Evolutionary conservation across 2,888 invertebrate species (phyloP).

Genomic region (Pomacea canaliculata): DNA sequence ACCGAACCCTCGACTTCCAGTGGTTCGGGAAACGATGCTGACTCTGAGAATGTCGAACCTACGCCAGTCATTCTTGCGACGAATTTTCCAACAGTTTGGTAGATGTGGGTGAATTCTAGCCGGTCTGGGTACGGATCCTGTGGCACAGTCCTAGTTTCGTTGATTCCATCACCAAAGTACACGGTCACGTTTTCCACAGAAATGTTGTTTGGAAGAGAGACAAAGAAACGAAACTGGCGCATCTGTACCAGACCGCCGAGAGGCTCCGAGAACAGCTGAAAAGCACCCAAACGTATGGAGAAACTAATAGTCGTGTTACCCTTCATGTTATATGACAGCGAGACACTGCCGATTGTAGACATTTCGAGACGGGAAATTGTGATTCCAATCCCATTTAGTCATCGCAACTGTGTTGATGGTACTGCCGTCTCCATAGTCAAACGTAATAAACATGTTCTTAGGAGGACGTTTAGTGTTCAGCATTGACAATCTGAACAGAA

Average conservation of each 20-base stretch:
- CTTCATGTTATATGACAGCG: background rate
- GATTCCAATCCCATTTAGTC: background rate
- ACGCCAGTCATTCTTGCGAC: background rate
- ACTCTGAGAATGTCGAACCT: background rate
- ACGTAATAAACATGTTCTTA: background rate
- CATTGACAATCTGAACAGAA: background rate
- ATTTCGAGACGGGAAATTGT: background rate
- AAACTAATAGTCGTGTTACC: background rate
- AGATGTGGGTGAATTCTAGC: background rate
- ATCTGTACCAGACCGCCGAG: background rate
- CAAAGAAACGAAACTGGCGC: background rate
- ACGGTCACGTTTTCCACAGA: background rate
- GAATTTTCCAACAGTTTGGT: background rate
- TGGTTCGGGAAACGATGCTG: background rate
- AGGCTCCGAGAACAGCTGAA: background rate
- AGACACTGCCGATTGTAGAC: background rate
- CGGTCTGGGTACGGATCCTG: background rate
- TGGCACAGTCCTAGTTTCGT: too few species aligned
- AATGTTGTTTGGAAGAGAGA: background rate
- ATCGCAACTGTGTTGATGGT: background rate
- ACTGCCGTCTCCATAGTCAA: background rate
- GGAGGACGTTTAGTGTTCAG: background rate
- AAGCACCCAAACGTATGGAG: background rate
- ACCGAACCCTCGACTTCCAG: slow-evolving; percentile 11
- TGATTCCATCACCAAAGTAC: background rate